Conservation (phyloP, 2,888 invertebrate species). For the Agrilus mali region DNA sequence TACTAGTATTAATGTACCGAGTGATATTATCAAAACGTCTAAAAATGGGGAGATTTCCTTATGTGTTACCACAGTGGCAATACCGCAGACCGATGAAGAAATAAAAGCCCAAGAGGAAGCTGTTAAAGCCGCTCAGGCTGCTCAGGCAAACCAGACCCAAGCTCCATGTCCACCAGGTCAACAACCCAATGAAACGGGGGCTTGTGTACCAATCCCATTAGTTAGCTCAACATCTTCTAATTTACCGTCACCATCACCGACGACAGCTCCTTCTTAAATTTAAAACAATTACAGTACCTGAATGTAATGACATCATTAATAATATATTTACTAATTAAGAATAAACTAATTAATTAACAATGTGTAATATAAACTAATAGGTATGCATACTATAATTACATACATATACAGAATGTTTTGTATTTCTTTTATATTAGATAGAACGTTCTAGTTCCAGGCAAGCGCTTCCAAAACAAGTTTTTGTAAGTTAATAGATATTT, state of each 20-base stretch:
- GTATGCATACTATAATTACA: no score
- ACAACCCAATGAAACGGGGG: no score
- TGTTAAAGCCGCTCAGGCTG: conserved; percentile 8
- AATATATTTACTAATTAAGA: no score
- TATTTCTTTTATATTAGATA: no score
- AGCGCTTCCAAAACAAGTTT: no score
- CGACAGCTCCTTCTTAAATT: not conserved
- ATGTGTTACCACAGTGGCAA: conserved; percentile 28
- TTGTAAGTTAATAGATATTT: no score
- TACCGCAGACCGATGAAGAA: conserved; percentile 22
- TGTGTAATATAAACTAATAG: no score
- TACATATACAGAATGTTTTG: no score
- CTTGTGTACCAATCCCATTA: no score
- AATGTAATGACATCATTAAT: not conserved
- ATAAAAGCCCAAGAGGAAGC: conserved; percentile 15
- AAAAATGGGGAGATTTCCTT: conserved; percentile 18
- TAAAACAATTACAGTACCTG: not conserved
- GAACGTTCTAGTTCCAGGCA: no score
- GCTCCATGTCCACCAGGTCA: not conserved
- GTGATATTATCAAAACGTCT: not conserved
- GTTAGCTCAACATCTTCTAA: no score
- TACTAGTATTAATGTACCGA: not conserved
- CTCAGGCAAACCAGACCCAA: not conserved
- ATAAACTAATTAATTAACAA: no score
- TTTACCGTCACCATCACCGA: not conserved